Evolutionary conservation across 2,113 vertebrate genomes (phyloP).

Genomic region (Planiliza haematocheilus): DNA sequence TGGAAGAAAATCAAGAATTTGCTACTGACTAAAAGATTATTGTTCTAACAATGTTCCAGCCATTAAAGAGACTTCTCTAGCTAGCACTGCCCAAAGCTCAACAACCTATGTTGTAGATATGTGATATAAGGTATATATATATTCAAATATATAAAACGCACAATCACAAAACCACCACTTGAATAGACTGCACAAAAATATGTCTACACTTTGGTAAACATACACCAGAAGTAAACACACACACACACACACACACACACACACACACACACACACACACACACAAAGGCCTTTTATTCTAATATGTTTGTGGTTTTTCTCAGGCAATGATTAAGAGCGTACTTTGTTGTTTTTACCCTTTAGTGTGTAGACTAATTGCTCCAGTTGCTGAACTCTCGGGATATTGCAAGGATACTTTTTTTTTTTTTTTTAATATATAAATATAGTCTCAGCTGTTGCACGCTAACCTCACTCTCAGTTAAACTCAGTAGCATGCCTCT

Average conservation of each 20-base stretch:
- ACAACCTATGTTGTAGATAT: conserved; percentile 61
- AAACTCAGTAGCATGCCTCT: conserved; percentile 42
- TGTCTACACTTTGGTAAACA: conserved; percentile 23
- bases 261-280: conserved; percentile 14
- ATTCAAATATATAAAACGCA: conserved; percentile 43
- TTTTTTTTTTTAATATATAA: conserved; percentile 1
- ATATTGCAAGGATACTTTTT: conserved; percentile 67
- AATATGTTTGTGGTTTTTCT: conserved; percentile 61
- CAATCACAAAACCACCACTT: conserved; percentile 60
- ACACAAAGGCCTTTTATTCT: conserved; percentile 67
- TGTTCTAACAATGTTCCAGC: conserved; percentile 51
- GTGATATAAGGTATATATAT: conserved; percentile 40
- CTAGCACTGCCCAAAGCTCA: conserved; percentile 75
- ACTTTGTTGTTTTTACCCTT: conserved; percentile 46
- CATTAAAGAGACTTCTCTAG: conserved; percentile 54
- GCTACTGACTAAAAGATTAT: conserved; percentile 57
- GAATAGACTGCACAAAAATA: conserved; percentile 48
- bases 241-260: background rate
- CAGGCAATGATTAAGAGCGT: conserved; percentile 65
- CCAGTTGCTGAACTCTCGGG: conserved; percentile 67
- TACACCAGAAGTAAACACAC: conserved; percentile 21
- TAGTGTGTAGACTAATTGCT: conserved; percentile 42
- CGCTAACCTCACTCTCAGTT: conserved; percentile 35
- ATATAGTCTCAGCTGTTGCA: conserved; percentile 32
- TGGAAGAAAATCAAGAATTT: conserved; percentile 46